A percentile compares a stretch with the other conserved stretches of the same genome.
Evolutionary conservation across 2,113 vertebrate genomes (phyloP).

Genomic region (Azemiops feae): DNA sequence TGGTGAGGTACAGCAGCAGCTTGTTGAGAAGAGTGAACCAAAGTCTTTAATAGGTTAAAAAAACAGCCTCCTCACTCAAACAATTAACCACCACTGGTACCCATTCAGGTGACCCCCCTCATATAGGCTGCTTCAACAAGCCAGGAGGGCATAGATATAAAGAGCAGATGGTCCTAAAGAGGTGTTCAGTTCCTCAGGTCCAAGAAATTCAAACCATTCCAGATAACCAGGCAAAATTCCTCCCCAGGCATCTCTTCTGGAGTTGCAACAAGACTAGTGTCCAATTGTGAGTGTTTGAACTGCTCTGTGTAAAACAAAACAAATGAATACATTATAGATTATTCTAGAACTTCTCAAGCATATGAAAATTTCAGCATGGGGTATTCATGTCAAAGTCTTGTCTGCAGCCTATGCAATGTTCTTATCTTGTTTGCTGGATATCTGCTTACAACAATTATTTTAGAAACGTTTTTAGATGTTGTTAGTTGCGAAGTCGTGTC

Average conservation of each 20-base stretch:
- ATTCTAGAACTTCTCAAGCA: neutral
- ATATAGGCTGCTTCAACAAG: neutral
- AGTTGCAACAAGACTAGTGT: neutral
- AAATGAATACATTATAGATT: neutral
- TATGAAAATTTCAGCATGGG: neutral
- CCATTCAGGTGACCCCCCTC: neutral
- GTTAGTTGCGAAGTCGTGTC: too few species aligned
- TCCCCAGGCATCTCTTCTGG: neutral
- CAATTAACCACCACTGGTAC: neutral
- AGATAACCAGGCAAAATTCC: neutral
- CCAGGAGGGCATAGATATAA: neutral
- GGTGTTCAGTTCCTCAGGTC: neutral
- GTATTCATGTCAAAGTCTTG: neutral
- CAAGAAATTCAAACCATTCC: neutral
- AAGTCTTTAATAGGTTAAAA: neutral
- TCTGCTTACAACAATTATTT: neutral
- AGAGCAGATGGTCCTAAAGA: neutral
- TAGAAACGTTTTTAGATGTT: neutral
- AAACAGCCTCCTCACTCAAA: neutral
- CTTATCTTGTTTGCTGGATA: neutral
- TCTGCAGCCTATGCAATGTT: neutral
- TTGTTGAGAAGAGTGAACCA: neutral
- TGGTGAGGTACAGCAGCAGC: neutral
- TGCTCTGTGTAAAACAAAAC: neutral
- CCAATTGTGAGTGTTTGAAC: neutral